Percentiles rank a stretch among this genome's conserved stretches.
Conservation (phyloP, 1,140 invertebrate species). For the Drosophila lacertosa region DNA sequence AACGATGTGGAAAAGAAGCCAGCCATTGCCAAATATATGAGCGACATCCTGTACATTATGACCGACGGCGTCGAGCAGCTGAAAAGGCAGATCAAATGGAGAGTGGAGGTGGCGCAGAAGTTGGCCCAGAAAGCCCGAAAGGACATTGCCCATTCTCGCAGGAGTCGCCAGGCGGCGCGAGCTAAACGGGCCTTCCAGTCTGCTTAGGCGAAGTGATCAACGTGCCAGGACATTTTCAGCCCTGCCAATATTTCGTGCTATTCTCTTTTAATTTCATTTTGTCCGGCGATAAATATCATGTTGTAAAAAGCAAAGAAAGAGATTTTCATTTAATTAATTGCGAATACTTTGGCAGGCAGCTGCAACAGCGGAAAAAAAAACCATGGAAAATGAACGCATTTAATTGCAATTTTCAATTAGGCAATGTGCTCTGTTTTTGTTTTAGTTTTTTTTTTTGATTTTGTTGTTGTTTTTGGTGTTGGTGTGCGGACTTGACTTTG, state of each 20-base stretch:
- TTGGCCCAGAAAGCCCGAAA: background rate
- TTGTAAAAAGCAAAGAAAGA: constrained; percentile 7
- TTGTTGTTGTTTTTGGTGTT: background rate
- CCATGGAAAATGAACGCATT: constrained; percentile 15
- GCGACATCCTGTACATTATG: background rate
- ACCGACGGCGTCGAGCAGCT: background rate
- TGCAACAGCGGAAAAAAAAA: constrained; percentile 33
- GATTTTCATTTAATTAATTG: constrained; percentile 63
- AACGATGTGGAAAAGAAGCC: too few relatives aligned
- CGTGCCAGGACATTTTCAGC: background rate
- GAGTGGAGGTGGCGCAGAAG: background rate
- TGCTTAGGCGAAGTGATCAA: background rate
- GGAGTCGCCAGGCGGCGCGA: background rate
- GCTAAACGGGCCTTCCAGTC: background rate
- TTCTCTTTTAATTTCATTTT: background rate
- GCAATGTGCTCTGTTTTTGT: constrained; percentile 25
- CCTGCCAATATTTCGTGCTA: background rate
- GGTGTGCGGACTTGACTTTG: constrained; percentile 26
- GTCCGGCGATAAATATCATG: constrained; percentile 19
- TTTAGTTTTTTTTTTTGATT: too few relatives aligned
- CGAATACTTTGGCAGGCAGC: constrained; percentile 30
- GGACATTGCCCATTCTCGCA: constrained; percentile 6
- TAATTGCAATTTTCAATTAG: constrained; percentile 79
- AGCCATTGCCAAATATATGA: background rate
- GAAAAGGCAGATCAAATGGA: background rate